Evolutionary conservation across 2,888 invertebrate genomes (phyloP).

Genomic region (Polydrusus pterygomalis): DNA sequence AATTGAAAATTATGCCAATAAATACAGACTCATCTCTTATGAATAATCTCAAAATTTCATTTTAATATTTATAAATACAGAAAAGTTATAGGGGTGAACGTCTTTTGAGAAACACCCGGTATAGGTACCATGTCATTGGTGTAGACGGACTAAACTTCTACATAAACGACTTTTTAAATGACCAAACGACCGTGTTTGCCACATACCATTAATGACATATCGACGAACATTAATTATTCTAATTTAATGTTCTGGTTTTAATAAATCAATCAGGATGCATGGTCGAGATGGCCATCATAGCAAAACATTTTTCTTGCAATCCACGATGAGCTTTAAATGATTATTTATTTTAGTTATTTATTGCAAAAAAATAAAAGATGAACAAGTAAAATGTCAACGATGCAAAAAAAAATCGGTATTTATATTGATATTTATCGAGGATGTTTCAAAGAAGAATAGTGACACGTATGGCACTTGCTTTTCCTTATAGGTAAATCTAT

Average conservation of each 20-base stretch:
- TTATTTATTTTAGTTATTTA: background rate
- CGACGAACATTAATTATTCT: slow-evolving; percentile 2
- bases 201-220: background rate
- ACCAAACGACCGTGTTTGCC: background rate
- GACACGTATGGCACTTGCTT: background rate
- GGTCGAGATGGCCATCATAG: too few relatives aligned
- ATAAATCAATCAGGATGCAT: slow-evolving; percentile 10
- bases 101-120: too few relatives aligned
- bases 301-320: too few relatives aligned
- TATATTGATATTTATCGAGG: background rate
- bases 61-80: too few relatives aligned
- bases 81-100: too few relatives aligned
- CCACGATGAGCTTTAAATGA: background rate
- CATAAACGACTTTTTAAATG: too few relatives aligned
- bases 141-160: too few relatives aligned
- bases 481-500: background rate
- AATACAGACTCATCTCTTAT: too few relatives aligned
- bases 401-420: background rate
- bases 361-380: background rate
- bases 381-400: background rate
- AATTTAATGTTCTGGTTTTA: background rate
- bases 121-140: too few relatives aligned
- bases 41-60: too few relatives aligned
- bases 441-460: background rate
- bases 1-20: too few relatives aligned